These are phyloP conservation scores for Pseudorasbora parva DNA, from an alignment of 2,113 vertebrate species.

Conservation along the genomic window DNA sequence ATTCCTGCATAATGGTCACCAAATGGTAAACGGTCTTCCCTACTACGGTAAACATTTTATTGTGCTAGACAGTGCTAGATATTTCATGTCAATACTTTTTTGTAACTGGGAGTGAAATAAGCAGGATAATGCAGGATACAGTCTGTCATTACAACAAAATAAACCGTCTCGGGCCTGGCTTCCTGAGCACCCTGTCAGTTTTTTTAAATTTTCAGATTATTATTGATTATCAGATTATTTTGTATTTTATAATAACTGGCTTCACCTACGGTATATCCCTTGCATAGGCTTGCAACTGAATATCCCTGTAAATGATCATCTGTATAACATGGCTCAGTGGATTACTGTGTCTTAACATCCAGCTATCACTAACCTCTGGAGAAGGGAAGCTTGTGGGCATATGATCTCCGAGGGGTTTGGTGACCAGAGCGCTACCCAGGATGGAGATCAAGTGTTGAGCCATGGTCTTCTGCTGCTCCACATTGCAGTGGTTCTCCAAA, in stretches of 20 bases:
- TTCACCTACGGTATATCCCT: neutral
- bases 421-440: slow-evolving; percentile 85
- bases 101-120: neutral
- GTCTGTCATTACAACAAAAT: neutral
- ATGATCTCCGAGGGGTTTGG: slow-evolving; percentile 78
- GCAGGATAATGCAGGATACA: neutral
- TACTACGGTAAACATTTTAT: neutral
- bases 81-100: neutral
- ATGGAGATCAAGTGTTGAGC: slow-evolving; percentile 84
- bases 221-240: too few relatives aligned
- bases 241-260: neutral
- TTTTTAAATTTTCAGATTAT: too few relatives aligned
- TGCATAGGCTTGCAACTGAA: neutral
- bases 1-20: too few relatives aligned
- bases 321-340: neutral
- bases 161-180: neutral
- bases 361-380: slow-evolving; percentile 80
- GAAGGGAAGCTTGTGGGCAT: slow-evolving; percentile 84
- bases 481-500: slow-evolving; percentile 93
- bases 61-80: too few relatives aligned
- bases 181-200: neutral
- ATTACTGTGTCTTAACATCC: neutral
- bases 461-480: slow-evolving; percentile 92
- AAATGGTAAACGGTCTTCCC: too few relatives aligned
- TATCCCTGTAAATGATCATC: neutral